Percentiles rank a stretch among this genome's conserved stretches.
These are phyloP conservation scores for Ceraclea dissimilis DNA, from an alignment of 2,888 invertebrate species.

Conservation along the genomic window DNA sequence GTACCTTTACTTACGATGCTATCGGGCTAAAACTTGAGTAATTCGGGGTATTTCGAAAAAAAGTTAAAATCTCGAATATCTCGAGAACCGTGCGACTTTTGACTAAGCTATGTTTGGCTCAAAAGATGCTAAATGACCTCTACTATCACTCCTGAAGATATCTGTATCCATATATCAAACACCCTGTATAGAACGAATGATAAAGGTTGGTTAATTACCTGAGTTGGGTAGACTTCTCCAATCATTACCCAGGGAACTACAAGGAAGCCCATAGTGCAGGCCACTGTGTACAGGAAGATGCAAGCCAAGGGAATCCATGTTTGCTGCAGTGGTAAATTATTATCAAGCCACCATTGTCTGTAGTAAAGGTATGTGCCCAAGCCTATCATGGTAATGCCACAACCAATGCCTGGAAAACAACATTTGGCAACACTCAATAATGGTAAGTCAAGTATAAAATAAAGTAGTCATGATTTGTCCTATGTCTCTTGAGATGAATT, in stretches of 20 bases:
- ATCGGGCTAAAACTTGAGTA: no score
- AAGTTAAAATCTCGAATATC: no score
- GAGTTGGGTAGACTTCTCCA: constrained; percentile 64
- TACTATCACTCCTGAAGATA: no score
- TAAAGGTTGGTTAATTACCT: constrained; percentile 40
- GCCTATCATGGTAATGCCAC: constrained; percentile 55
- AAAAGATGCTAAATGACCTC: no score
- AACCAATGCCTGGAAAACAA: constrained; percentile 43
- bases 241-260: constrained; percentile 70
- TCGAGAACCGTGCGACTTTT: no score
- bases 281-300: constrained; percentile 53
- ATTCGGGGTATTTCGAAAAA: no score
- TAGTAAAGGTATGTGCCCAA: constrained; percentile 55
- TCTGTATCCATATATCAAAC: no score
- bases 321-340: constrained; percentile 35
- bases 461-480: not conserved
- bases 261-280: constrained; percentile 58
- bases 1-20: no score
- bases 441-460: no score
- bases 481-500: no score
- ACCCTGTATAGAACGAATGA: no score
- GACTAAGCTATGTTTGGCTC: no score
- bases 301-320: constrained; percentile 57
- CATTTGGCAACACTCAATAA: constrained; percentile 6
- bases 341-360: constrained; percentile 44